These are phyloP conservation scores for Dendronephthya gigantea DNA, from an alignment of 64 coral and sea anemone species.

Conservation along the genomic window DNA sequence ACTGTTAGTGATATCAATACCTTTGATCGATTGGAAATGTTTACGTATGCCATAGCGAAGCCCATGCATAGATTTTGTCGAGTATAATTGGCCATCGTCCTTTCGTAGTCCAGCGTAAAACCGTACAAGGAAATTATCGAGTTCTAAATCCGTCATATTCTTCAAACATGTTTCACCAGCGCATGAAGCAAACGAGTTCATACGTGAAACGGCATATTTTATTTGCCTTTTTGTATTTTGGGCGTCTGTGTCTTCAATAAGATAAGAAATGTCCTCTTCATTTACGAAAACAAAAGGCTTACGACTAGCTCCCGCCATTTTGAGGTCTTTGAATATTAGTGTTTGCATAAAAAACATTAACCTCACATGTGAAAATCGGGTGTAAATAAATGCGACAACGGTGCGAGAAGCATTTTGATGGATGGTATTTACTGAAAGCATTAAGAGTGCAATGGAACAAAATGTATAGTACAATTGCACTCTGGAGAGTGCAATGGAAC, in stretches of 20 bases:
- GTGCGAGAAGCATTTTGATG: too few species aligned
- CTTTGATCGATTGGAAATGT: background rate
- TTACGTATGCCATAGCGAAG: background rate
- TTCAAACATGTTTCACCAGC: background rate
- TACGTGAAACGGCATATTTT: background rate
- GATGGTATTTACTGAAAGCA: too few species aligned
- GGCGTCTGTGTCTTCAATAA: background rate
- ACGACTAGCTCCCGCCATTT: too few species aligned
- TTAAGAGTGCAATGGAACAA: too few species aligned
- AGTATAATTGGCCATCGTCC: background rate
- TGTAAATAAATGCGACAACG: too few species aligned
- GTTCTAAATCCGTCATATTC: background rate
- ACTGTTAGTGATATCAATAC: background rate
- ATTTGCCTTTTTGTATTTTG: background rate
- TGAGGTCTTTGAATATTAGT: too few species aligned
- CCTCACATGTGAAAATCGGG: too few species aligned
- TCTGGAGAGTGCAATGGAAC: too few species aligned
- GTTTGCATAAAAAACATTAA: too few species aligned
- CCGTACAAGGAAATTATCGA: background rate
- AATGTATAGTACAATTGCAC: too few species aligned
- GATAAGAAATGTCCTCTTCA: background rate
- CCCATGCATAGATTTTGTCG: background rate
- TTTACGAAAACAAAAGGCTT: background rate
- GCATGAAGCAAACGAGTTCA: background rate
- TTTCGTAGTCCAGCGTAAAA: background rate